Conservation (phyloP, 2,797 vertebrate genomes). For the Leuciscus waleckii region DNA sequence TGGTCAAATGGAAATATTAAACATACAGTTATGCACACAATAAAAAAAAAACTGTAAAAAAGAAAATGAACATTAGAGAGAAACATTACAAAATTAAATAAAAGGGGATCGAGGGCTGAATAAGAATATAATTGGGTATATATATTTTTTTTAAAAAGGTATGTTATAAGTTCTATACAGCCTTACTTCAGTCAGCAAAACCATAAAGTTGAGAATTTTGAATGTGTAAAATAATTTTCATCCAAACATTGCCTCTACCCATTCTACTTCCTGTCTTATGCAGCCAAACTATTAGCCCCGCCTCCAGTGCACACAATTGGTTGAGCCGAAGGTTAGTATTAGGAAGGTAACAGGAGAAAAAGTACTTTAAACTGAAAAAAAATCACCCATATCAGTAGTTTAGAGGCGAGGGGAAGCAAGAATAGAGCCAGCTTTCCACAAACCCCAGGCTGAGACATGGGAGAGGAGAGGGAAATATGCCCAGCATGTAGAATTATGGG, state of each 20-base stretch:
- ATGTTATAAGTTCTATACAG: not conserved
- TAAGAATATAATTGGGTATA: not conserved
- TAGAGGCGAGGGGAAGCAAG: not conserved
- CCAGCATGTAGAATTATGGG: conserved; percentile 24
- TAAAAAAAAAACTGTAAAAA: not conserved
- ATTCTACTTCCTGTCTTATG: not conserved
- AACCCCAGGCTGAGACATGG: not conserved
- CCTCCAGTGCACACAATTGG: not conserved
- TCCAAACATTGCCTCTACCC: not conserved
- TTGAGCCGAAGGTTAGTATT: not conserved
- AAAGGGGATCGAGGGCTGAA: not conserved
- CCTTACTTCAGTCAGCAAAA: not conserved
- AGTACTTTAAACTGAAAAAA: not conserved
- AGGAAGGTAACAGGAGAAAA: not conserved
- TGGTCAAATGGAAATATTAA: no score
- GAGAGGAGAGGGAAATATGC: not conserved
- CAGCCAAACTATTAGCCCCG: not conserved
- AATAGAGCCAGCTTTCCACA: conserved; percentile 3
- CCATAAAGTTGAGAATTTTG: not conserved
- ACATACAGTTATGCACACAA: not conserved
- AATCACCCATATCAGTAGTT: not conserved
- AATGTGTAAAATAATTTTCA: not conserved
- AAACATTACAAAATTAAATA: not conserved
- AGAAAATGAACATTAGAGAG: not conserved
- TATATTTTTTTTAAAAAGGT: not conserved